Conservation (phyloP, 2,888 invertebrate genomes). For the Catocala nupta region DNA sequence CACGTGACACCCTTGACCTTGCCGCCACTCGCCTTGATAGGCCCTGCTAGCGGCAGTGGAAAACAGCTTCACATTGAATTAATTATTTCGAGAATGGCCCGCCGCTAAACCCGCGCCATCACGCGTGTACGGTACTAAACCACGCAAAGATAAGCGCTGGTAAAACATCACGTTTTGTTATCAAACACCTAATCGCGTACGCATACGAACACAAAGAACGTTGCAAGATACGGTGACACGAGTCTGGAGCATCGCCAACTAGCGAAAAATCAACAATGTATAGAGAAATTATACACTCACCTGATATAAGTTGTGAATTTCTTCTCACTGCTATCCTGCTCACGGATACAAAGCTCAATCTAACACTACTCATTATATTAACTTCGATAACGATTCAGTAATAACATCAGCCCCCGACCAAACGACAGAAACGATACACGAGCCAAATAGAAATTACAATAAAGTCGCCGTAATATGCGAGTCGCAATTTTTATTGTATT, state of each 20-base stretch:
- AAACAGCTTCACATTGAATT: constrained; percentile 33
- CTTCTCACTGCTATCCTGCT: constrained; percentile 82
- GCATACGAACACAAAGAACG: constrained; percentile 53
- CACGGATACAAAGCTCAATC: constrained; percentile 83
- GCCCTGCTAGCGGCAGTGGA: constrained; percentile 26
- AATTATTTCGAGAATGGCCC: constrained; percentile 28
- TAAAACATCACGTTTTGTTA: constrained; percentile 72
- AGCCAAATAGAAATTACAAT: constrained; percentile 71
- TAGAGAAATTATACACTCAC: constrained; percentile 69
- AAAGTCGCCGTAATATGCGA: constrained; percentile 59
- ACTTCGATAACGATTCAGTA: constrained; percentile 66
- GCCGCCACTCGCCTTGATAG: constrained; percentile 40
- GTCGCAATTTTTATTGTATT: constrained; percentile 84
- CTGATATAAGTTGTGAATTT: constrained; percentile 78
- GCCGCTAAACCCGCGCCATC: constrained; percentile 40
- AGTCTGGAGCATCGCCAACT: constrained; percentile 76
- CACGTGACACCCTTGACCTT: constrained; percentile 54
- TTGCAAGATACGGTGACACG: constrained; percentile 63
- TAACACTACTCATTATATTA: constrained; percentile 83
- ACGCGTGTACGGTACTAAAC: constrained; percentile 34
- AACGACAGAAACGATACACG: constrained; percentile 62
- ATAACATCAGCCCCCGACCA: constrained; percentile 76
- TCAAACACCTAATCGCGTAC: constrained; percentile 70
- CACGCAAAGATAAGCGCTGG: constrained; percentile 49
- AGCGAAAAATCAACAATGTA: constrained; percentile 62